phyloP scores from a whole-genome alignment of 2,888 invertebrate genomes.

The Drosophila cognata region DNA sequence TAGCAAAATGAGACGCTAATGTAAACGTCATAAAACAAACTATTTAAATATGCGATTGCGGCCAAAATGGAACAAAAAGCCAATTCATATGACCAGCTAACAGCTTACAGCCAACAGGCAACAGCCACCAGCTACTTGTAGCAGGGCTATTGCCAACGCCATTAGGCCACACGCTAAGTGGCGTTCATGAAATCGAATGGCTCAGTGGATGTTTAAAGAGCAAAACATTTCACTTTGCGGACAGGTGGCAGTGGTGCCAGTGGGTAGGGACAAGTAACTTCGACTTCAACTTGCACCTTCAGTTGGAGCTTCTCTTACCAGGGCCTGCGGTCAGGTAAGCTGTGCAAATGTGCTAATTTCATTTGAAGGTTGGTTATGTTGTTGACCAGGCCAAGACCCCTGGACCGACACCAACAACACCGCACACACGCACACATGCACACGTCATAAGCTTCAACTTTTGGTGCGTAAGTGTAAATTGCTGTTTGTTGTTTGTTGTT shows the following conservation, averaged over 20 bases:
- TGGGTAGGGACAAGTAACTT: conserved; percentile 18
- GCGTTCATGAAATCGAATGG: conserved; percentile 80
- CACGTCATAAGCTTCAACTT: conserved; percentile 75
- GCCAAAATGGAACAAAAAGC: conserved; percentile 68
- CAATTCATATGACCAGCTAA: conserved; percentile 64
- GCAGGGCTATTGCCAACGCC: conserved; percentile 36
- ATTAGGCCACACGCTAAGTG: conserved; percentile 75
- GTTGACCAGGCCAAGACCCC: conserved; percentile 65
- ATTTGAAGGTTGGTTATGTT: conserved; percentile 80
- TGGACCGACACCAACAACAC: conserved; percentile 11
- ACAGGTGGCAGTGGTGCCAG: not conserved
- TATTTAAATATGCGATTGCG: conserved; percentile 76
- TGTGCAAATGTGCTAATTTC: conserved; percentile 77
- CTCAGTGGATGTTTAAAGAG: conserved; percentile 68
- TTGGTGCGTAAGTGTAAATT: conserved; percentile 79
- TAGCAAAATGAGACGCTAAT: conserved; percentile 81
- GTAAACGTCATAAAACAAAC: conserved; percentile 81
- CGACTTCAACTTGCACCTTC: conserved; percentile 5
- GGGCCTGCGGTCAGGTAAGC: conserved; percentile 76
- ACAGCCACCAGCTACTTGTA: conserved; percentile 23
- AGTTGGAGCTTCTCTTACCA: not conserved
- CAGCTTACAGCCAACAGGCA: conserved; percentile 11
- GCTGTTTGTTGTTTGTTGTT: conserved; percentile 64
- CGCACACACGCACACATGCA: conserved; percentile 33
- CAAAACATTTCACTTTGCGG: conserved; percentile 75